A percentile compares a stretch with the other conserved stretches of the same genome.
Conservation (phyloP, 2,113 vertebrate genomes). For the Mirounga angustirostris region DNA sequence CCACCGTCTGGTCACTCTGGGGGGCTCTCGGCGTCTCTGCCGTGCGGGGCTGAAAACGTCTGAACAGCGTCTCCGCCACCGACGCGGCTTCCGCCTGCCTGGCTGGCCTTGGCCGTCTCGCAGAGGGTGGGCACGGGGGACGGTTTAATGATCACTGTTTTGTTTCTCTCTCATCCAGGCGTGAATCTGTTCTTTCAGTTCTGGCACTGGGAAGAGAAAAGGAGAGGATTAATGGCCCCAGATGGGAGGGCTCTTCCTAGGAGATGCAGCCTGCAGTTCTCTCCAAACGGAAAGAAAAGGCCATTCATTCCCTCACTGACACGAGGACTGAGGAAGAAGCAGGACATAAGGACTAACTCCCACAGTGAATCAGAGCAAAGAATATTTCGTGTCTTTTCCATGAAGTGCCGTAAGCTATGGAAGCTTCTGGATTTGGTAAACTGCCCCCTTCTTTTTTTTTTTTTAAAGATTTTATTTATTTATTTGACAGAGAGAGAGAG, state of each 20-base stretch:
- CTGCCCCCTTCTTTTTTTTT: not conserved
- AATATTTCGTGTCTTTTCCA: not conserved
- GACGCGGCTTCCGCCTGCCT: slow-evolving; percentile 61
- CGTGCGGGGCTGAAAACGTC: slow-evolving; percentile 33
- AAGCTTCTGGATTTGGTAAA: not conserved
- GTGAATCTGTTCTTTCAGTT: slow-evolving; percentile 97
- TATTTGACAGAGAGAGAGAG: too few relatives aligned
- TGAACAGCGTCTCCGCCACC: not conserved
- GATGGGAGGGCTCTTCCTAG: not conserved
- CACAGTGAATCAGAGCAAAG: not conserved
- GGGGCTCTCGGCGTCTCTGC: slow-evolving; percentile 49
- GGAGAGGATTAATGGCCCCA: not conserved
- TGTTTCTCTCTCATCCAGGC: slow-evolving; percentile 99
- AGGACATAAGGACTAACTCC: not conserved
- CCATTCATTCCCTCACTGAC: not conserved
- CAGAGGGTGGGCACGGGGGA: not conserved
- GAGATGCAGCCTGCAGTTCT: not conserved
- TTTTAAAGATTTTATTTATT: too few relatives aligned
- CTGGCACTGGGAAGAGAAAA: slow-evolving; percentile 91
- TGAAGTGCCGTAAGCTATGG: not conserved
- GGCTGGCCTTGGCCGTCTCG: slow-evolving; percentile 22
- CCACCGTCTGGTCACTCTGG: slow-evolving; percentile 29
- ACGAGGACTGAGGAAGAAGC: not conserved
- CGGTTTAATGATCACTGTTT: slow-evolving; percentile 89
- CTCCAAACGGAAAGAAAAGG: not conserved